Evolutionary conservation across 2,113 vertebrate genomes (phyloP).

Genomic region (Pangasianodon gigas): DNA sequence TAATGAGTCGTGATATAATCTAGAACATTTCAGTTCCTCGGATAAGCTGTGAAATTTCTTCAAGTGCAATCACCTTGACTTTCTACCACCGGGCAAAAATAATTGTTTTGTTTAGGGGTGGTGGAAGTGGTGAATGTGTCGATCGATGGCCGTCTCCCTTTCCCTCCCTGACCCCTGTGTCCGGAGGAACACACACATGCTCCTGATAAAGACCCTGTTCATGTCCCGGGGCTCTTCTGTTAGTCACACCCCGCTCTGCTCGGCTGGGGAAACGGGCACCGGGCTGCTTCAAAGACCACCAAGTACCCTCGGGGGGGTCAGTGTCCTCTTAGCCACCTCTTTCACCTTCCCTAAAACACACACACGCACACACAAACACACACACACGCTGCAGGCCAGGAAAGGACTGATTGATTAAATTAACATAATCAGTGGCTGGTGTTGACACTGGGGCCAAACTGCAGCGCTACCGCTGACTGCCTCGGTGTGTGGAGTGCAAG

Average conservation of each 20-base stretch:
- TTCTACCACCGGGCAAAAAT: not conserved
- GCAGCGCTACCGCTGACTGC: slow-evolving; percentile 27
- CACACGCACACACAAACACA: slow-evolving; percentile 46
- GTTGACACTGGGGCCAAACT: slow-evolving; percentile 64
- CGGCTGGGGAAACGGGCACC: slow-evolving; percentile 65
- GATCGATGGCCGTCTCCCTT: slow-evolving; percentile 47
- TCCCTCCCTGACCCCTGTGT: slow-evolving; percentile 70
- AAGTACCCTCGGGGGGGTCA: slow-evolving; percentile 68
- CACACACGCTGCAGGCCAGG: slow-evolving; percentile 62
- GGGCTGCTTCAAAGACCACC: slow-evolving; percentile 75
- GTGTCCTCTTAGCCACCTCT: slow-evolving; percentile 75
- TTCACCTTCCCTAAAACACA: slow-evolving; percentile 51
- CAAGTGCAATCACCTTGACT: not conserved
- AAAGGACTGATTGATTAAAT: slow-evolving; percentile 77
- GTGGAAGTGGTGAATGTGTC: slow-evolving; percentile 42
- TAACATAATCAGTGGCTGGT: slow-evolving; percentile 77
- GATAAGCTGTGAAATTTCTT: not conserved
- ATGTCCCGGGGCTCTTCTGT: slow-evolving; percentile 71
- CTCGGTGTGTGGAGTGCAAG: slow-evolving; percentile 23
- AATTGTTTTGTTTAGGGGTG: not conserved
- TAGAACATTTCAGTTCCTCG: not conserved
- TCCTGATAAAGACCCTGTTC: slow-evolving; percentile 87
- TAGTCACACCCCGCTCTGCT: slow-evolving; percentile 82
- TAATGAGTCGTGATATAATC: not conserved
- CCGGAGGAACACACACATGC: slow-evolving; percentile 83